Evolutionary conservation across 2,888 invertebrate species (phyloP).

Genomic region (Pristionchus fissidentatus): DNA sequence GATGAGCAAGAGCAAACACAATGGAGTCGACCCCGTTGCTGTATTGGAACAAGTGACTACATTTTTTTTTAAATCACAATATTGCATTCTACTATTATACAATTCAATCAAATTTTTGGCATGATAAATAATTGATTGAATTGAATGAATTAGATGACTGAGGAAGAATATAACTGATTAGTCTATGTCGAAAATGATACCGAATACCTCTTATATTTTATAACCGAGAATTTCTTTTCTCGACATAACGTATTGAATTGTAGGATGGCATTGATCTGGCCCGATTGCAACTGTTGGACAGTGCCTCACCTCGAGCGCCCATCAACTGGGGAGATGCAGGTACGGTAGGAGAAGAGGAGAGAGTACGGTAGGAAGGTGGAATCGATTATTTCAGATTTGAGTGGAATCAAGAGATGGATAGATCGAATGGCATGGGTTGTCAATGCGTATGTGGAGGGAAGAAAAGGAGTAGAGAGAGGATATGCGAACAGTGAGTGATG

Average conservation of each 20-base stretch:
- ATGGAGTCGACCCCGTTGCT: conserved; percentile 81
- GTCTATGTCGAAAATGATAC: no score
- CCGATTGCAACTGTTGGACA: conserved; percentile 88
- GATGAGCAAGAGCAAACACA: conserved; percentile 95
- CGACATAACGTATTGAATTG: no score
- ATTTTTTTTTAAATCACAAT: no score
- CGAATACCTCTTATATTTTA: no score
- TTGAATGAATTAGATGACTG: no score
- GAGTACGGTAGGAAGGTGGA: not conserved
- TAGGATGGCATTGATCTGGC: conserved; percentile 91
- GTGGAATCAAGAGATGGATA: conserved; percentile 67
- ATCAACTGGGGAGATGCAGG: conserved; percentile 91
- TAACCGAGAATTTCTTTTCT: no score
- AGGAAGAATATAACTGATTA: no score
- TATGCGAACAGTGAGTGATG: not conserved
- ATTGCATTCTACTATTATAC: no score
- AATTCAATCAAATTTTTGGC: no score
- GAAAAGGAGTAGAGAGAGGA: conserved; percentile 39
- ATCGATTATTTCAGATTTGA: conserved; percentile 57
- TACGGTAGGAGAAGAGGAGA: conserved; percentile 76
- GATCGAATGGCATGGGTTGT: conserved; percentile 66
- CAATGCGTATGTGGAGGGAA: conserved; percentile 59
- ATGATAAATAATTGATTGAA: no score
- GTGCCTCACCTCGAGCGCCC: conserved; percentile 90
- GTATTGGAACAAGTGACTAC: conserved; percentile 41